Conservation (phyloP, 2,113 vertebrate genomes). For the Reinhardtius hippoglossoides region DNA sequence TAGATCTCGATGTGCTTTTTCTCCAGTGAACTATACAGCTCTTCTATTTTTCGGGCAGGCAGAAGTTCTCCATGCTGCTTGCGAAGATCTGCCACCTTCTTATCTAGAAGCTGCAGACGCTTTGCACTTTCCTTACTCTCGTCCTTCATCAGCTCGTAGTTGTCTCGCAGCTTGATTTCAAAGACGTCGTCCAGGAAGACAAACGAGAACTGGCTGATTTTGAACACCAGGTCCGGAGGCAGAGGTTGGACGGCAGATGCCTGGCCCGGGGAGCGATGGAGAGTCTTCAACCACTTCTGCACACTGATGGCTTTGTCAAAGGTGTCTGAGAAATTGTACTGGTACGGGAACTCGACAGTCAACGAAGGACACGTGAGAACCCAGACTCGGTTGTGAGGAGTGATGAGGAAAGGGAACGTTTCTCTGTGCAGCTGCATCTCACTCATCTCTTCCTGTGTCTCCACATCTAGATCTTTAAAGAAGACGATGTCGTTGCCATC, state of each 20-base stretch:
- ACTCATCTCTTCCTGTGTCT: conserved; percentile 84
- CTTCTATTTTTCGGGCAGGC: conserved; percentile 97
- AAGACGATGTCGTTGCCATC: conserved; percentile 93
- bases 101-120: conserved; percentile 91
- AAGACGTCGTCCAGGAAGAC: conserved; percentile 95
- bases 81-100: conserved; percentile 93
- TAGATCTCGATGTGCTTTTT: conserved; percentile 99
- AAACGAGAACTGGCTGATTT: conserved; percentile 92
- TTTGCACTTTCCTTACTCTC: conserved; percentile 97
- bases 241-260: conserved; percentile 45
- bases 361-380: conserved; percentile 86
- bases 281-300: conserved; percentile 95
- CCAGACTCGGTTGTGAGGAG: conserved; percentile 88
- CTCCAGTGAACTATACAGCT: conserved; percentile 95
- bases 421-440: conserved; percentile 89
- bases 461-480: conserved; percentile 87
- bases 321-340: conserved; percentile 94
- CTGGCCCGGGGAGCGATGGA: conserved; percentile 77
- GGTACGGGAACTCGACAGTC: conserved; percentile 92
- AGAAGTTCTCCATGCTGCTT: conserved; percentile 96
- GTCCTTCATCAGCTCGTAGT: conserved; percentile 98
- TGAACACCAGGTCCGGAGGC: conserved; percentile 90
- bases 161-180: conserved; percentile 96
- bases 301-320: conserved; percentile 91
- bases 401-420: conserved; percentile 85